phyloP scores from a whole-genome alignment of 2,797 vertebrate genomes.

The Sebastes oblongus region DNA sequence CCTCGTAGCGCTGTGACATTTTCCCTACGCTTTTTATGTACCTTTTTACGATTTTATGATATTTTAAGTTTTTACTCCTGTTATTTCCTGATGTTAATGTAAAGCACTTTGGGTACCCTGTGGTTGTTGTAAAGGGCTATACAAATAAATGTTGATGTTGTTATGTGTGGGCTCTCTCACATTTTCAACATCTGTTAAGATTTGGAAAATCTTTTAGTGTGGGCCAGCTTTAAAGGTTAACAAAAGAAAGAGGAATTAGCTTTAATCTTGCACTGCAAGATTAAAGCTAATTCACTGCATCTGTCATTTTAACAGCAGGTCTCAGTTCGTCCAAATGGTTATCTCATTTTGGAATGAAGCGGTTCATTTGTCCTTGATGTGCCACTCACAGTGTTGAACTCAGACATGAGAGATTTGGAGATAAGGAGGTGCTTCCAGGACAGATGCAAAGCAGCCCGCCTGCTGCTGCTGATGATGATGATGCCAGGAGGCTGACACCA shows the following conservation, averaged over 20 bases:
- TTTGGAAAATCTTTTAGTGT: too few species aligned
- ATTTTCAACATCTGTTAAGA: too few species aligned
- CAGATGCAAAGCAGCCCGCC: constrained; percentile 5
- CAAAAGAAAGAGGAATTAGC: not conserved
- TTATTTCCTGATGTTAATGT: too few species aligned
- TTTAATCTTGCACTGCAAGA: constrained; percentile 1
- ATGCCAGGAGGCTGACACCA: not conserved
- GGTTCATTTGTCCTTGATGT: not conserved
- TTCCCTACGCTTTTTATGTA: too few species aligned
- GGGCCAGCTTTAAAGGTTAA: not conserved
- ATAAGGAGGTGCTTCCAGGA: not conserved
- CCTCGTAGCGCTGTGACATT: too few species aligned
- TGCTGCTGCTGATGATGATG: not conserved
- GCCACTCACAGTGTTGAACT: not conserved
- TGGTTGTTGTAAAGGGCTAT: too few species aligned
- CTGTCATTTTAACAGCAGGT: not conserved
- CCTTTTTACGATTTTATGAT: too few species aligned
- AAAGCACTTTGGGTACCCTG: too few species aligned
- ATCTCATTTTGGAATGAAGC: constrained; percentile 4
- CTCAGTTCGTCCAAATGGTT: not conserved
- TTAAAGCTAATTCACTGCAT: not conserved
- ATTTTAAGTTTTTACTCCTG: too few species aligned
- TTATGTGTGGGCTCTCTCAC: too few species aligned
- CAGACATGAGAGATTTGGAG: not conserved
- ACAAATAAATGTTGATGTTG: too few species aligned